Percentiles rank a stretch among this genome's conserved stretches.
phyloP scores from a whole-genome alignment of 2,113 vertebrate genomes.

The Aspidoscelis tigris region DNA sequence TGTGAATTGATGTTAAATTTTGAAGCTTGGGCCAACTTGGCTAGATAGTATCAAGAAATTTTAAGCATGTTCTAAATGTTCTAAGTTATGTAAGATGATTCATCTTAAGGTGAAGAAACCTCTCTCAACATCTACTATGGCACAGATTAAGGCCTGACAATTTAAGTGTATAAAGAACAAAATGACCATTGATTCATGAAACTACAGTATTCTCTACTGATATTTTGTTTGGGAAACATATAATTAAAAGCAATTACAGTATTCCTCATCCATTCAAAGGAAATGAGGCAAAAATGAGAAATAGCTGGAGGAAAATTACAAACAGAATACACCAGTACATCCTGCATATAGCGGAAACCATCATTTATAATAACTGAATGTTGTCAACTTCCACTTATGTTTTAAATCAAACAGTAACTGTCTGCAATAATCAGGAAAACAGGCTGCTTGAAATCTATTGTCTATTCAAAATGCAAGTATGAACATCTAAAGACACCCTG shows the following conservation, averaged over 20 bases:
- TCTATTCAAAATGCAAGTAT: not conserved
- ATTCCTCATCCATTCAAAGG: slow-evolving; percentile 8
- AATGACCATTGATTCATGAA: slow-evolving; percentile 1
- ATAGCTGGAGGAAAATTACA: slow-evolving; percentile 12
- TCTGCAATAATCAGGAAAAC: not conserved
- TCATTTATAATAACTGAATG: not conserved
- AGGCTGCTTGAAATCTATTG: not conserved
- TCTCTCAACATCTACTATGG: not conserved
- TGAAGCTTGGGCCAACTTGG: not conserved
- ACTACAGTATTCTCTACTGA: not conserved
- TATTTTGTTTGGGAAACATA: slow-evolving; percentile 3
- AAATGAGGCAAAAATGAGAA: slow-evolving; percentile 18
- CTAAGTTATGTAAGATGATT: not conserved
- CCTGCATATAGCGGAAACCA: slow-evolving; percentile 1
- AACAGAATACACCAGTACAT: not conserved
- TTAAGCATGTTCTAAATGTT: not conserved
- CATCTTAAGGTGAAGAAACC: not conserved
- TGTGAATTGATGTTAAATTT: not conserved
- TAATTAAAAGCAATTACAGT: slow-evolving; percentile 18
- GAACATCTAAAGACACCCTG: not conserved
- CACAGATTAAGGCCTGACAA: not conserved
- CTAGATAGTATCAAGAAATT: not conserved
- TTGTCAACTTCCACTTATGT: not conserved
- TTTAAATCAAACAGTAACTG: not conserved
- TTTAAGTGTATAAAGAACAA: not conserved